These are phyloP conservation scores for Drosophila guanche DNA, from an alignment of 1,140 invertebrate genomes.

Conservation along the genomic window DNA sequence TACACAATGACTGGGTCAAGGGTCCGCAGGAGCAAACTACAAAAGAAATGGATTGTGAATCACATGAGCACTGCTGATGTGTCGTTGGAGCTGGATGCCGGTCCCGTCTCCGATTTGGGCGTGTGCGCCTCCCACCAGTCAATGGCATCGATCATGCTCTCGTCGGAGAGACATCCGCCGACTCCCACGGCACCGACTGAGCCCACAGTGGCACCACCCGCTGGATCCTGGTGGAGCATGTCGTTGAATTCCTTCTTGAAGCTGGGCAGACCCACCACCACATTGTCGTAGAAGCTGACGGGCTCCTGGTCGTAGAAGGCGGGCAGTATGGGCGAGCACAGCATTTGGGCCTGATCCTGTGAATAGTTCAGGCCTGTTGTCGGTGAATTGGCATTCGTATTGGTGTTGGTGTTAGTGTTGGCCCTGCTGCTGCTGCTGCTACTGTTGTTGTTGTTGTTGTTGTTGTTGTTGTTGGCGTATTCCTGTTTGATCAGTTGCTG, in stretches of 20 bases:
- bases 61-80: constrained; percentile 32
- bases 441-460: constrained; percentile 22
- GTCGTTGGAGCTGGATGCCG: constrained; percentile 36
- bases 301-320: constrained; percentile 73
- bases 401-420: constrained; percentile 16
- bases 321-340: constrained; percentile 54
- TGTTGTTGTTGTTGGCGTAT: constrained; percentile 51
- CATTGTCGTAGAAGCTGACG: constrained; percentile 67
- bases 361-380: too few relatives aligned
- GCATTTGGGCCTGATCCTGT: constrained; percentile 41
- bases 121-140: constrained; percentile 85
- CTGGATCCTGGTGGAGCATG: constrained; percentile 76
- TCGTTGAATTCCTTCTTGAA: constrained; percentile 80
- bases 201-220: constrained; percentile 26
- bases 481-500: constrained; percentile 78
- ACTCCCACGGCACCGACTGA: neutral
- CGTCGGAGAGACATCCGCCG: constrained; percentile 72
- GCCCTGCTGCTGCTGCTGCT: constrained; percentile 27
- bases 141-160: constrained; percentile 84
- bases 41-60: neutral
- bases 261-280: constrained; percentile 62
- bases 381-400: too few relatives aligned
- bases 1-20: constrained; percentile 50
- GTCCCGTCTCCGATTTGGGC: constrained; percentile 70
- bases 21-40: neutral